Percentiles rank a stretch among this genome's conserved stretches.
Evolutionary conservation across 2,888 invertebrate genomes (phyloP).

Genomic region (Hydraecia micacea): DNA sequence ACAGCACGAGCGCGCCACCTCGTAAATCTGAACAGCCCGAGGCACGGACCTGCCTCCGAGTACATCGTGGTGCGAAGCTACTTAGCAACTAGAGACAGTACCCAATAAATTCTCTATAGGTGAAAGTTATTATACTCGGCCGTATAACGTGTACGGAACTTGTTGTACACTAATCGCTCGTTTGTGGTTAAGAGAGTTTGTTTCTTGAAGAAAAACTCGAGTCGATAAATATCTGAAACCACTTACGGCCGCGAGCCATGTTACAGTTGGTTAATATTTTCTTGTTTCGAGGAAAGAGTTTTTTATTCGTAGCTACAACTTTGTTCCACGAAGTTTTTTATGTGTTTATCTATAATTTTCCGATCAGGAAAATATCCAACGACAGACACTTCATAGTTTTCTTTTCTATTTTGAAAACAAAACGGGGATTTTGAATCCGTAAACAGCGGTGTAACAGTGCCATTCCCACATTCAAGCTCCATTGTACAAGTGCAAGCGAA

Average conservation of each 20-base stretch:
- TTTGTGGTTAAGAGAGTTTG: conserved; percentile 65
- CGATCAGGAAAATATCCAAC: not conserved
- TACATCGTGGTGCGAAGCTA: conserved; percentile 72
- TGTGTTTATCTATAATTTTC: conserved; percentile 23
- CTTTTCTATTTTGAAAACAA: conserved; percentile 5
- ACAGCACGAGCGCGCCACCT: conserved; percentile 82
- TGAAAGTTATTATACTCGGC: conserved; percentile 75
- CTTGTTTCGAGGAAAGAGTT: conserved; percentile 23
- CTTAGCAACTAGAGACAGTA: conserved; percentile 77
- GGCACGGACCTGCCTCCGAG: conserved; percentile 74
- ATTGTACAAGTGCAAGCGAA: conserved; percentile 58
- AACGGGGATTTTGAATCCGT: conserved; percentile 29
- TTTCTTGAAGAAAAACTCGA: conserved; percentile 60
- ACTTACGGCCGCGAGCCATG: conserved; percentile 39
- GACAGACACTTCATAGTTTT: not conserved
- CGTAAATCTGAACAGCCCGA: conserved; percentile 82
- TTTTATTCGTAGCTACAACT: conserved; percentile 15
- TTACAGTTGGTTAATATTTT: conserved; percentile 39
- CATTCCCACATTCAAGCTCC: conserved; percentile 58
- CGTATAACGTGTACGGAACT: conserved; percentile 66
- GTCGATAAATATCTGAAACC: conserved; percentile 59
- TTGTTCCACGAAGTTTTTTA: conserved; percentile 18
- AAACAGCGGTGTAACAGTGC: conserved; percentile 40
- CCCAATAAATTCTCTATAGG: conserved; percentile 76
- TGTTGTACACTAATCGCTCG: conserved; percentile 70